phyloP scores from a whole-genome alignment of 2,797 vertebrate genomes.

The Anabas testudineus region DNA sequence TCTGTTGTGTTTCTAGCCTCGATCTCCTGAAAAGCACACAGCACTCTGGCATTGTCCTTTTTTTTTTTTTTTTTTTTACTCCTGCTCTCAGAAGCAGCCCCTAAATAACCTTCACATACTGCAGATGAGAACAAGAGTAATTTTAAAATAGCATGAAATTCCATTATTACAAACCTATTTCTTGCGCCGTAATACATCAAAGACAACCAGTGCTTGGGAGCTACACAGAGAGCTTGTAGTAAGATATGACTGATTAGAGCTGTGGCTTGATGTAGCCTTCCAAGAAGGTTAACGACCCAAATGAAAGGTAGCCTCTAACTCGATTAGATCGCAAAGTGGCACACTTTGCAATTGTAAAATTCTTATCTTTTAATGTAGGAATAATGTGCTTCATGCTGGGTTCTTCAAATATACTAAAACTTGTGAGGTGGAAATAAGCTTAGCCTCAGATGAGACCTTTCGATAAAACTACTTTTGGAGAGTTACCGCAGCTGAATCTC shows the following conservation, averaged over 20 bases:
- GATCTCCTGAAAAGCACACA: slow-evolving; percentile 28
- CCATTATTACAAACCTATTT: slow-evolving; percentile 51
- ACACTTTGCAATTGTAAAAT: slow-evolving; percentile 39
- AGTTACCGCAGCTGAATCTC: slow-evolving; percentile 27
- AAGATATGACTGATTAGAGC: slow-evolving; percentile 57
- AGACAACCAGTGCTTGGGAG: slow-evolving; percentile 30
- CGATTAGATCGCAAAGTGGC: slow-evolving; percentile 70
- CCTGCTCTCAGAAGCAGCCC: slow-evolving; percentile 20
- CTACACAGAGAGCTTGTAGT: slow-evolving; percentile 12
- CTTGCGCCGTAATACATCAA: slow-evolving; percentile 49
- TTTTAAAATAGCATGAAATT: slow-evolving; percentile 63
- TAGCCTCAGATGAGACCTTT: slow-evolving; percentile 48
- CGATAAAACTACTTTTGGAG: slow-evolving; percentile 36
- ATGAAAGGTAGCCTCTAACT: slow-evolving; percentile 49
- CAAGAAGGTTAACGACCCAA: slow-evolving; percentile 58
- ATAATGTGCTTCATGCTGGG: slow-evolving; percentile 38
- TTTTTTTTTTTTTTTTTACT: slow-evolving; percentile 2
- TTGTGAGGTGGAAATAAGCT: slow-evolving; percentile 35
- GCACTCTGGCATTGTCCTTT: slow-evolving; percentile 21
- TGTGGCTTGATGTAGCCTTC: slow-evolving; percentile 31
- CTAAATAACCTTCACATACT: slow-evolving; percentile 45
- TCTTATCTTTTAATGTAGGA: slow-evolving; percentile 51
- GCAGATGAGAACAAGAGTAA: slow-evolving; percentile 36
- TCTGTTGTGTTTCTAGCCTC: slow-evolving; percentile 11
- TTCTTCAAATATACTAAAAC: slow-evolving; percentile 64